phyloP scores from a whole-genome alignment of 2,888 invertebrate genomes.

The Leucozona laternaria region DNA sequence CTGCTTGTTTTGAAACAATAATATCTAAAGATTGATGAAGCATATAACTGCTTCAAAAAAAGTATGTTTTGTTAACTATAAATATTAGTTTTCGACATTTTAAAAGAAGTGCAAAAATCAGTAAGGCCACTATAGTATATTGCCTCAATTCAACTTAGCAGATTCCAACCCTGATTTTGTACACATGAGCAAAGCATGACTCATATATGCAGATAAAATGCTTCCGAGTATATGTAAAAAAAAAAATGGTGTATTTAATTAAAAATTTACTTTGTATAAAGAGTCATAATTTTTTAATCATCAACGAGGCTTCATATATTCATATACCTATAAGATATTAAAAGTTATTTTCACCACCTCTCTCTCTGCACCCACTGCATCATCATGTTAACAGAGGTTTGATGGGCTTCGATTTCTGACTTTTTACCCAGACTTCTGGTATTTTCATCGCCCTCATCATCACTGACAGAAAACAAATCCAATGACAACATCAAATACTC shows the following conservation, averaged over 20 bases:
- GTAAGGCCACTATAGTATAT: no score
- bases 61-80: no score
- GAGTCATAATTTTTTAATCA: conserved; percentile 5
- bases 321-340: neutral
- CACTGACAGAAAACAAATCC: conserved; percentile 59
- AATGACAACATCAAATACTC: conserved; percentile 54
- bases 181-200: no score
- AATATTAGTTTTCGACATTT: no score
- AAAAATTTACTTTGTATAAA: neutral
- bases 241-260: neutral
- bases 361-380: neutral
- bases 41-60: no score
- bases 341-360: neutral
- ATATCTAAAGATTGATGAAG: no score
- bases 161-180: no score
- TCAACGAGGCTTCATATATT: neutral
- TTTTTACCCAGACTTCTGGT: conserved; percentile 1
- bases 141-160: no score
- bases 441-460: conserved; percentile 26
- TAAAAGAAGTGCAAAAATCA: no score
- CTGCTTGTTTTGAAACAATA: no score
- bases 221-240: neutral
- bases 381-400: neutral
- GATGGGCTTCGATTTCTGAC: neutral
- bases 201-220: no score